These are phyloP conservation scores for Diplodus sargus DNA, from an alignment of 2,797 vertebrate genomes.

Conservation along the genomic window DNA sequence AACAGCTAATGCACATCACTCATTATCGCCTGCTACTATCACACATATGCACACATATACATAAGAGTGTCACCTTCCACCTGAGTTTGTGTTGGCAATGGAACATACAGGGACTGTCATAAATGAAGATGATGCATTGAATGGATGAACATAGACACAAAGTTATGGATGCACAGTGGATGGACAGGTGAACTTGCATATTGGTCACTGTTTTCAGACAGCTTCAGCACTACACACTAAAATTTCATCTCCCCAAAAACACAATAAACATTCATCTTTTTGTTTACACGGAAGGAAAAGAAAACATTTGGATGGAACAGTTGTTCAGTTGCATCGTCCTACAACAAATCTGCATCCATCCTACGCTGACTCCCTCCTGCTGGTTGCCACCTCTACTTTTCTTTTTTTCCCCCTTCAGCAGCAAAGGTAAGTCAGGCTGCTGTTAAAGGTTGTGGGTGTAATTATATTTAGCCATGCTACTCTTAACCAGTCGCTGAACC, in stretches of 20 bases:
- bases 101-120: not conserved
- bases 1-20: slow-evolving; percentile 56
- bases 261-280: not conserved
- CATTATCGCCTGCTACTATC: slow-evolving; percentile 51
- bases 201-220: not conserved
- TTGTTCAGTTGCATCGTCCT: not conserved
- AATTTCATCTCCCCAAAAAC: not conserved
- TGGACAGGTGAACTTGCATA: not conserved
- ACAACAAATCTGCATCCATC: not conserved
- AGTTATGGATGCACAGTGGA: not conserved
- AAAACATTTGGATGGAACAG: not conserved
- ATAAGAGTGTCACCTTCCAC: slow-evolving; percentile 30
- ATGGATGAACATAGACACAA: not conserved
- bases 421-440: not conserved
- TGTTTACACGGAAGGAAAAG: no score
- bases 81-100: slow-evolving; percentile 3
- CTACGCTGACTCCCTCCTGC: not conserved
- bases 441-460: slow-evolving; percentile 34
- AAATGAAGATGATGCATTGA: not conserved
- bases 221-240: not conserved
- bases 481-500: slow-evolving; percentile 52
- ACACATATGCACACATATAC: slow-evolving; percentile 16
- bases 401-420: not conserved
- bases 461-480: slow-evolving; percentile 37
- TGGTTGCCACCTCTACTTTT: not conserved